Evolutionary conservation across 1,140 invertebrate genomes (phyloP).

Genomic region (Drosophila nasuta): DNA sequence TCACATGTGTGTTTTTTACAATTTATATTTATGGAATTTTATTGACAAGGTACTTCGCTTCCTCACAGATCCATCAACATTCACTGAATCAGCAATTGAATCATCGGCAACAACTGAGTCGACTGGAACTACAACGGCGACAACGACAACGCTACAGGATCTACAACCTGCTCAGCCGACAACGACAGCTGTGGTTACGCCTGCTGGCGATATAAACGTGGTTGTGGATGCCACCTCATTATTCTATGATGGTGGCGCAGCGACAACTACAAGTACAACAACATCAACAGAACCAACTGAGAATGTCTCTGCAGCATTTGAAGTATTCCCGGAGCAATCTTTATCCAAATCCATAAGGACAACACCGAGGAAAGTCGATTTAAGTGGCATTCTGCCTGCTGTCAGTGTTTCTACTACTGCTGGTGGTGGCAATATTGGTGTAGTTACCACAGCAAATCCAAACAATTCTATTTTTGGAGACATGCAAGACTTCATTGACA

Average conservation of each 20-base stretch:
- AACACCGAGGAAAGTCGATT: neutral
- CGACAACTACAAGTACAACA: neutral
- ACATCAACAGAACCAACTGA: neutral
- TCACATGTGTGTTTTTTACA: conserved; percentile 53
- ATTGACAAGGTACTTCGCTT: conserved; percentile 15
- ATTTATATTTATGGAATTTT: conserved; percentile 5
- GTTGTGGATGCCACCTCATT: conserved; percentile 63
- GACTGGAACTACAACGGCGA: conserved; percentile 10
- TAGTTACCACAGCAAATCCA: conserved; percentile 13
- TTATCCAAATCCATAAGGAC: conserved; percentile 18
- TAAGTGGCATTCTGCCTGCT: conserved; percentile 16
- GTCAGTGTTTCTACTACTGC: conserved; percentile 5
- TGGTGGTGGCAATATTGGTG: conserved; percentile 1
- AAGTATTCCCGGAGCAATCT: conserved; percentile 51
- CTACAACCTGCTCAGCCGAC: conserved; percentile 22
- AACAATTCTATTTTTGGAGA: conserved; percentile 61
- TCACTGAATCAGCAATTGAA: neutral
- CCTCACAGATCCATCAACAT: conserved; percentile 45
- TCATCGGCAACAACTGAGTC: conserved; percentile 4
- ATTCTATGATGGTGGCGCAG: conserved; percentile 47
- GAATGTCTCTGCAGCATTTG: conserved; percentile 23
- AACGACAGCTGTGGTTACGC: conserved; percentile 41
- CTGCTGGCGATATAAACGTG: conserved; percentile 54
- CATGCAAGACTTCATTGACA: conserved; percentile 76
- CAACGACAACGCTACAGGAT: neutral